phyloP scores from a whole-genome alignment of 2,888 invertebrate genomes.

The Lochmaea crataegi region DNA sequence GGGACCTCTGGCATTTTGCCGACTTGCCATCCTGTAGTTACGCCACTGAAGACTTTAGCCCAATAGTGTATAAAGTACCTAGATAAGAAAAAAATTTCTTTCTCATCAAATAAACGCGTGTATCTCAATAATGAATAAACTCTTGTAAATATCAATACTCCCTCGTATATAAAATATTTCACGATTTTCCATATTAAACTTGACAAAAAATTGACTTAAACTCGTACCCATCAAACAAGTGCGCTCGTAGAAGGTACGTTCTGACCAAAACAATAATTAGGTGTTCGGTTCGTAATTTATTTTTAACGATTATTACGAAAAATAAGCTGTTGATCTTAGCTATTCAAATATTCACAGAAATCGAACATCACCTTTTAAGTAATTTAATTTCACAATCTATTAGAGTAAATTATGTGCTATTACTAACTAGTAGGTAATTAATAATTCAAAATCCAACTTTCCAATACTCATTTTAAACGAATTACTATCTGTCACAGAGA shows the following conservation, averaged over 20 bases:
- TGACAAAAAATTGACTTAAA: too few relatives aligned
- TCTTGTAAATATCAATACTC: too few relatives aligned
- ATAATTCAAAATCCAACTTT: constrained; percentile 44
- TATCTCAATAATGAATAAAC: too few relatives aligned
- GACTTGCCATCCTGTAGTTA: too few relatives aligned
- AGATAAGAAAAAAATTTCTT: too few relatives aligned
- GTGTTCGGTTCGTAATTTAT: background rate
- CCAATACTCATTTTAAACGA: constrained; percentile 37
- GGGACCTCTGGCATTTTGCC: too few relatives aligned
- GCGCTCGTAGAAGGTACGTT: background rate
- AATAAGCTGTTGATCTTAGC: background rate
- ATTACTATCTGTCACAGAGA: constrained; percentile 22
- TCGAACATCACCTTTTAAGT: background rate
- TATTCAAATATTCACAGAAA: background rate
- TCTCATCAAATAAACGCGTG: too few relatives aligned
- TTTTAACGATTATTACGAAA: background rate
- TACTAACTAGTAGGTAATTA: constrained; percentile 38
- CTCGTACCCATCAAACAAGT: background rate
- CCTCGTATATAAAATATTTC: too few relatives aligned
- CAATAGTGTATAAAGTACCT: too few relatives aligned
- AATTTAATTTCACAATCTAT: constrained; percentile 28
- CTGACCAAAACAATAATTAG: background rate
- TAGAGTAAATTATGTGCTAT: constrained; percentile 30
- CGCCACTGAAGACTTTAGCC: too few relatives aligned
- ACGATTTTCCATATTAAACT: too few relatives aligned